phyloP scores from a whole-genome alignment of 2,113 vertebrate genomes.

The Arenaria interpres region DNA sequence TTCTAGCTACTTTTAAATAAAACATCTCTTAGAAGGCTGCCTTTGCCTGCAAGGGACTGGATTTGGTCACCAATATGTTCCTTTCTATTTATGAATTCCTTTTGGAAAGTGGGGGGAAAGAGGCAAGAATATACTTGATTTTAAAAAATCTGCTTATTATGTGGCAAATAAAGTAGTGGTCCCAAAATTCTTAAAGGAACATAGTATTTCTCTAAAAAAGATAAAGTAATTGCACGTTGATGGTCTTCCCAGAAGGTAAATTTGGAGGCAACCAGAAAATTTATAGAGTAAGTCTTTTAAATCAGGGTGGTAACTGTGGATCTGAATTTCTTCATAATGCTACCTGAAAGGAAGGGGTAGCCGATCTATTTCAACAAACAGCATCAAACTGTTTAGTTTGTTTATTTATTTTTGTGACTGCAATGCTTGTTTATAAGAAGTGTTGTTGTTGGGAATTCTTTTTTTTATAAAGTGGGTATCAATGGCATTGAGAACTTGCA shows the following conservation, averaged over 20 bases:
- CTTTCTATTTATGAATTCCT: neutral
- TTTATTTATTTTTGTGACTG: neutral
- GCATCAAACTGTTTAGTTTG: neutral
- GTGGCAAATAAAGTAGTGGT: neutral
- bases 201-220: neutral
- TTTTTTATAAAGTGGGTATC: neutral
- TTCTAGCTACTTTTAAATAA: neutral
- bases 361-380: neutral
- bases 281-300: neutral
- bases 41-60: neutral
- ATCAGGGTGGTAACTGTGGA: neutral
- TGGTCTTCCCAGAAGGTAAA: neutral
- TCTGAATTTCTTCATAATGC: neutral
- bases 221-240: neutral
- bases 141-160: neutral
- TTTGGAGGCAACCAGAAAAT: neutral
- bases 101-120: neutral
- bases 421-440: neutral
- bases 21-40: neutral
- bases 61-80: neutral
- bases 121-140: neutral
- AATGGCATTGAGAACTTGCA: neutral
- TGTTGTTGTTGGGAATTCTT: neutral
- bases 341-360: neutral
- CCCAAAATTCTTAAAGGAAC: neutral